Evolutionary conservation across 2,797 vertebrate genomes (phyloP), one percentile per base, ranked within the genome.

Genomic region (Etheostoma perlongum): DNA sequence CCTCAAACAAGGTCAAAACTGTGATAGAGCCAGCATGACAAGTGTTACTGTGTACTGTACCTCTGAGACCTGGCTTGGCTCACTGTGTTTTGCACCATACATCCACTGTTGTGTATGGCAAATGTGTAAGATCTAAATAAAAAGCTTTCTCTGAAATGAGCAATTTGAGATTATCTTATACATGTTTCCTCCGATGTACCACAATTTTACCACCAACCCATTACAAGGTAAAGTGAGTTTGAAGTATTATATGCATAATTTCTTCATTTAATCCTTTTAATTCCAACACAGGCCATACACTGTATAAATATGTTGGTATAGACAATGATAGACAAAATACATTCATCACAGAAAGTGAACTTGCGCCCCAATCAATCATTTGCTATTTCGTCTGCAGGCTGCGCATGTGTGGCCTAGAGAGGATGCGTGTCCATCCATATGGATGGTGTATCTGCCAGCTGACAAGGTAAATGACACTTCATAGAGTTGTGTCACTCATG

Each of bases 1-100:
- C 84, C 91, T 92, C 82, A 92, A 89, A 92, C 94, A 95, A 95
- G 93, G 94, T 95, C 92, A 92, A 86, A 90, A 85, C 84, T 86
- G 89, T 87, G 89, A 93, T 88, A 85, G 90, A 91, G 82, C 74
- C 78, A 66, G 67, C 66, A 89, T 88, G 86, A 90, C 86, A 88
- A 88, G 81, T 76, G 88, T 82, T 74, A 79, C 85, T 82, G 79
- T 60, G 76, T 82, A 74, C 76, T 67, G 77, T 73, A 85, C 89
- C 85, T 89, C 63, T 75, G 88, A 92, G 91, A 90, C 67, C 74
- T 46, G 36, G 71, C 74, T 57, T 67, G 53, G 68, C 78, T 81
- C 25, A 30, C 13, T 62, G 64, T 12, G 21, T 69, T 36, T 52
- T 59, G 18, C 62, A 60, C 42, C 33, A 52, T 49, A 51, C 67